Evolutionary conservation across 2,888 invertebrate species (phyloP).

Genomic region (Ptychoptera albimana): DNA sequence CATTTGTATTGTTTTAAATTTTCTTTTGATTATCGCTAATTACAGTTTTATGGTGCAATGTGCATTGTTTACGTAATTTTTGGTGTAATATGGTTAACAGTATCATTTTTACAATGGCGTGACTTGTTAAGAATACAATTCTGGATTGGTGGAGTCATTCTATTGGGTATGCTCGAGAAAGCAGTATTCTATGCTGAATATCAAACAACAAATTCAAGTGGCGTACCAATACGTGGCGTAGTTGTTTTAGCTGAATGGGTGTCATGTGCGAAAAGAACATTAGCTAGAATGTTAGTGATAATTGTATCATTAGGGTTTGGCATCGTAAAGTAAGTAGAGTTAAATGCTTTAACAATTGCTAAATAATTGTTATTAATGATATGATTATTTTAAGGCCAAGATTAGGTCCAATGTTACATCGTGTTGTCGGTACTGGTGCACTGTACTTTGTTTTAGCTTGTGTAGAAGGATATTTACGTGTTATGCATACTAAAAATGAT

Average conservation of each 20-base stretch:
- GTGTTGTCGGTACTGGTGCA: conserved; percentile 69
- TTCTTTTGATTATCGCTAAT: conserved; percentile 10
- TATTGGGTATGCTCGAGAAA: conserved; percentile 73
- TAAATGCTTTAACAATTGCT: background rate
- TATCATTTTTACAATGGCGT: conserved; percentile 77
- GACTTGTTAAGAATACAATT: conserved; percentile 85
- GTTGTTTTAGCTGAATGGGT: conserved; percentile 80
- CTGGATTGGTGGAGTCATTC: conserved; percentile 87
- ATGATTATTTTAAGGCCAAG: conserved; percentile 45
- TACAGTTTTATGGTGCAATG: conserved; percentile 79
- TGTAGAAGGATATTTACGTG: conserved; percentile 73
- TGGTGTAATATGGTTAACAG: conserved; percentile 65
- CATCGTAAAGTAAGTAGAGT: conserved; percentile 66
- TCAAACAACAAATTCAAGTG: conserved; percentile 56
- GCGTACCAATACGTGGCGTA: conserved; percentile 46
- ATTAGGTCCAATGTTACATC: conserved; percentile 73
- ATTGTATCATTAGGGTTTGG: conserved; percentile 92
- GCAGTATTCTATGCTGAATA: conserved; percentile 87
- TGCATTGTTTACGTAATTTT: conserved; percentile 73
- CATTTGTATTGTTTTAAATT: background rate
- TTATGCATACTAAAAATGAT: conserved; percentile 45
- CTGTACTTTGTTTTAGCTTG: conserved; percentile 71
- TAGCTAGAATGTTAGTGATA: conserved; percentile 85
- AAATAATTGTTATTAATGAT: conserved; percentile 1
- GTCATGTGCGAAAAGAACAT: conserved; percentile 77